Conservation (phyloP, 2,113 vertebrate species). For the Megalops atlanticus region DNA sequence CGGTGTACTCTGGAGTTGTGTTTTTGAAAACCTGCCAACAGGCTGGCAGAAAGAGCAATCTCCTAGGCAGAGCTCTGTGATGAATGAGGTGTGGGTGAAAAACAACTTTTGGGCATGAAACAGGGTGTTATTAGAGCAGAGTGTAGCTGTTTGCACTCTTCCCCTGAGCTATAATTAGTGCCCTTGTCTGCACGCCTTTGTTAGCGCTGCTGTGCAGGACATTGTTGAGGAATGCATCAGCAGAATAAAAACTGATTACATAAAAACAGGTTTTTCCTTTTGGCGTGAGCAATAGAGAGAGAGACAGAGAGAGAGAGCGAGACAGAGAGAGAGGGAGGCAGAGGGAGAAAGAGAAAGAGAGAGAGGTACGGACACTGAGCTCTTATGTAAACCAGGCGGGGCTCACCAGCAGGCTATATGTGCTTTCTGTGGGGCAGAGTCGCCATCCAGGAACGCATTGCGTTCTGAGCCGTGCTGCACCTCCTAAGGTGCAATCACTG, state of each 20-base stretch:
- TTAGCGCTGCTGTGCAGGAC: conserved; percentile 52
- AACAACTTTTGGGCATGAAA: conserved; percentile 34
- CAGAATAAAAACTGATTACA: conserved; percentile 47
- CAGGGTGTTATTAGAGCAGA: conserved; percentile 22
- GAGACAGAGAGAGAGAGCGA: conserved; percentile 12
- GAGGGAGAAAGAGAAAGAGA: not conserved
- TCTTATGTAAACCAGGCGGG: conserved; percentile 6
- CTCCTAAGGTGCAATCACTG: no score
- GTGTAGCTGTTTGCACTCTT: conserved; percentile 19
- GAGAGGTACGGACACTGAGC: conserved; percentile 35
- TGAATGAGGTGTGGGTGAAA: conserved; percentile 19
- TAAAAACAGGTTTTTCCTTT: conserved; percentile 49
- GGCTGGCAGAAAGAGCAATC: conserved; percentile 4
- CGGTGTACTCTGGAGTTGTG: not conserved
- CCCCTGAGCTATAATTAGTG: conserved; percentile 61
- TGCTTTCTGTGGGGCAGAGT: not conserved
- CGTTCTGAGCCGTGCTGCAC: no score
- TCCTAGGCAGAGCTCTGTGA: conserved; percentile 8
- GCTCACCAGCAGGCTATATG: no score
- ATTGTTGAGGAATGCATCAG: conserved; percentile 62
- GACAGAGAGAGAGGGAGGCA: not conserved
- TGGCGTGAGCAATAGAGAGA: not conserved
- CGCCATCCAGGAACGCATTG: no score
- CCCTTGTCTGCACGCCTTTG: conserved; percentile 23
- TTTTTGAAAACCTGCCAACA: not conserved